These are phyloP conservation scores for Saccostrea echinata DNA, from an alignment of 1,140 invertebrate species.

Conservation along the genomic window DNA sequence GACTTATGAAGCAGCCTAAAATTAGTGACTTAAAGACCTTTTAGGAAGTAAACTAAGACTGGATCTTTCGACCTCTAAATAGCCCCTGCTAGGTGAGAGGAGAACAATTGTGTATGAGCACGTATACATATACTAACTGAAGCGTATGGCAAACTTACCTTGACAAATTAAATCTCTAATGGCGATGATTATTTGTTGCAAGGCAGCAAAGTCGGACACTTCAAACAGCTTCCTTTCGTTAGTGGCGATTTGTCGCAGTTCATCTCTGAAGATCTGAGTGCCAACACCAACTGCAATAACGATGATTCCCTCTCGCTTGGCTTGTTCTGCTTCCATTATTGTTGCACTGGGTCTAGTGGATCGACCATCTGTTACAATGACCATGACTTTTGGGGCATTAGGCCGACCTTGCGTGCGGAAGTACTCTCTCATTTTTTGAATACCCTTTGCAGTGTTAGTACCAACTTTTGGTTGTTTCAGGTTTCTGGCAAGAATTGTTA, in stretches of 20 bases:
- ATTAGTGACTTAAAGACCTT: too few species aligned
- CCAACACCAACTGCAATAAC: conserved; percentile 67
- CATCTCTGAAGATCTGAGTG: conserved; percentile 50
- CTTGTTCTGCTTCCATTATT: conserved; percentile 56
- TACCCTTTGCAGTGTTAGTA: conserved; percentile 66
- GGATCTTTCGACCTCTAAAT: too few species aligned
- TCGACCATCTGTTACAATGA: conserved; percentile 71
- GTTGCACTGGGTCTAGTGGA: conserved; percentile 61
- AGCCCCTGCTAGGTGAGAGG: too few species aligned
- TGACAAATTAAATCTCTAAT: conserved; percentile 69
- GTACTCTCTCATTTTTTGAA: conserved; percentile 61
- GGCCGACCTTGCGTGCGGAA: conserved; percentile 50
- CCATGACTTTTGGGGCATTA: conserved; percentile 62
- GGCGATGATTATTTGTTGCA: conserved; percentile 60
- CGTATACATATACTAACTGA: too few species aligned
- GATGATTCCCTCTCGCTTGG: conserved; percentile 62
- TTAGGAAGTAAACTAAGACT: too few species aligned
- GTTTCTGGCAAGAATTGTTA: conserved; percentile 49
- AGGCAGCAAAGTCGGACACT: conserved; percentile 63
- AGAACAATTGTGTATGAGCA: too few species aligned
- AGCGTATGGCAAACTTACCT: conserved; percentile 47
- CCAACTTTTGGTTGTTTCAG: conserved; percentile 59
- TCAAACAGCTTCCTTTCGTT: conserved; percentile 62
- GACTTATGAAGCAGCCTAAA: too few species aligned
- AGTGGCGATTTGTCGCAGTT: conserved; percentile 65